Base-by-base conservation (phyloP, 2,797 vertebrate species). In the Paedocypris micromegethes region DNA sequence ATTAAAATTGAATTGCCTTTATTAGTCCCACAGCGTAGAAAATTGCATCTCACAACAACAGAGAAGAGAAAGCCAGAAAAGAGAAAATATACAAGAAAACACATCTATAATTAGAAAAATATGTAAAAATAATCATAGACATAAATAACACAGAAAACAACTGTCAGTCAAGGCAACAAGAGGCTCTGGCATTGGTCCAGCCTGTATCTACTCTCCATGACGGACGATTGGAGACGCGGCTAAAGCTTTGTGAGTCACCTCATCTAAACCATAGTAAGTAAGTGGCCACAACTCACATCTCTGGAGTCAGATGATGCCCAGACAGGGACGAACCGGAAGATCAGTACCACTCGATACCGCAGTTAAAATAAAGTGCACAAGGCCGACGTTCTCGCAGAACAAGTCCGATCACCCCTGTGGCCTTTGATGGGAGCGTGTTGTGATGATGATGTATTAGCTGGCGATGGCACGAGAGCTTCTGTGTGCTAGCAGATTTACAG, bases 371-470 rank as follows among this genome's bases (percentile, higher is more conserved):
- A 68, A 42, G 9, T 37, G 37, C 38, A 70, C 40, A 62, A 48
- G 40, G 51, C 49, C 50, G 39, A 56, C 62, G 52, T 39, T 55
- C 23, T 57, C 2, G 9, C 6, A 23, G 23, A 23, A 23, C 23
- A 64, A 63, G 6, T 9, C 9, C 2, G 0, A 63, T 45, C 4
- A 23, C 52, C 4, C 39, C 70, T 66, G 75, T 3, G 72, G 78
- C 73, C 77, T 54, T 57, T 66, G 75, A 68, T 75, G 64, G 65
- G 49, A 38, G 23, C 47, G 64, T 41, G 40, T 68, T 75, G 72
- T 73, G 78, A 83, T 83, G 81, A 84, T 81, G 82, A 83, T 73
- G 77, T 68, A 81, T 76, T 66, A 57, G 64, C 49, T 74, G 56
- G 60, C 2, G 43, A 42, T 62, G 53, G 53, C 60, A 8, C 51